These are phyloP conservation scores for Drosophila arizonae DNA, from an alignment of 1,140 invertebrate genomes.

Conservation along the genomic window DNA sequence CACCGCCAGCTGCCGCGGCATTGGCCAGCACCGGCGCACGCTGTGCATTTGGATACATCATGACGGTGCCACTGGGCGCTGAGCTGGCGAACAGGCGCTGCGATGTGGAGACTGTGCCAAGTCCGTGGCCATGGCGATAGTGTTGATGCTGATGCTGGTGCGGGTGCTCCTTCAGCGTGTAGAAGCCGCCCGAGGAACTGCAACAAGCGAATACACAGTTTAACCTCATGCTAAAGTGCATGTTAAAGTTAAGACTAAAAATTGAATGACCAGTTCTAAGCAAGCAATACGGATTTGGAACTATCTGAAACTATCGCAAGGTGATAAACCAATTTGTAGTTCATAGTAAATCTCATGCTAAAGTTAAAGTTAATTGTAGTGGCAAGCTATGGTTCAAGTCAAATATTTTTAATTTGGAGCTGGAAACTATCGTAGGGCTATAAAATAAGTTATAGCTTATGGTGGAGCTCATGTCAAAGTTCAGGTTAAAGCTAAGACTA, in stretches of 20 bases:
- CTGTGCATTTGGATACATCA: slow-evolving; percentile 78
- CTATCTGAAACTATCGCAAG: too few relatives aligned
- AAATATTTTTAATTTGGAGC: too few relatives aligned
- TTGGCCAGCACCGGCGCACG: slow-evolving; percentile 23
- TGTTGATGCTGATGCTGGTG: slow-evolving; percentile 47
- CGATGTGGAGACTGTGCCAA: slow-evolving; percentile 49
- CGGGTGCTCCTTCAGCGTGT: slow-evolving; percentile 70
- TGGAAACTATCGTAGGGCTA: too few relatives aligned
- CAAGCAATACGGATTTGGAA: too few relatives aligned
- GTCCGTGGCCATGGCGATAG: slow-evolving; percentile 56
- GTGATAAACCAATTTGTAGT: too few relatives aligned
- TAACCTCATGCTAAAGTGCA: too few relatives aligned
- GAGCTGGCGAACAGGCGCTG: slow-evolving; percentile 73
- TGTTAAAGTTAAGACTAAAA: too few relatives aligned
- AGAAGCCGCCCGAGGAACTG: slow-evolving; percentile 79
- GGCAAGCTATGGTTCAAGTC: not conserved
- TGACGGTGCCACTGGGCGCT: slow-evolving; percentile 77
- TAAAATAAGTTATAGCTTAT: too few relatives aligned
- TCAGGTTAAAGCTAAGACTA: not conserved
- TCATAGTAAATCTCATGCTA: not conserved
- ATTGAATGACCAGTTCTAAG: too few relatives aligned
- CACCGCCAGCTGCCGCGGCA: not conserved
- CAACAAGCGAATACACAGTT: slow-evolving; percentile 2
- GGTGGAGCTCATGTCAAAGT: not conserved
- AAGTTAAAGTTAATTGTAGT: not conserved